Conservation (phyloP, 2,888 invertebrate genomes). For the Sclerodermus sp. region DNA sequence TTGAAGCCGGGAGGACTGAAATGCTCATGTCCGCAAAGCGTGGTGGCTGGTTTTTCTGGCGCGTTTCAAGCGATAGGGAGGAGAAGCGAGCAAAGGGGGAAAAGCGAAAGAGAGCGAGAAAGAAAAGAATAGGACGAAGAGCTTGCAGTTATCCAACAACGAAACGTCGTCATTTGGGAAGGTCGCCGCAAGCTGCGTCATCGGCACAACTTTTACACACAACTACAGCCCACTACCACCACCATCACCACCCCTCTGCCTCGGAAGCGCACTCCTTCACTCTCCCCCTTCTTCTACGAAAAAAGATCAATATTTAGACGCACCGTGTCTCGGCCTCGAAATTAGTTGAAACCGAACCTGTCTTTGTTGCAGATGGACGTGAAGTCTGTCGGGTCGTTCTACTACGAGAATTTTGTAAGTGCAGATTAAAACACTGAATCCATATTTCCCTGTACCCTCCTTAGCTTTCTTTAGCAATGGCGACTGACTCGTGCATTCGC, state of each 20-base stretch:
- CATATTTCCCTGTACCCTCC: background rate
- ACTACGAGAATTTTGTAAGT: slow-evolving; percentile 96
- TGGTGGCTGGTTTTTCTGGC: slow-evolving; percentile 41
- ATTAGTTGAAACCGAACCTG: slow-evolving; percentile 55
- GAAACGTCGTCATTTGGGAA: slow-evolving; percentile 55
- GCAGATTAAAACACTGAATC: slow-evolving; percentile 51
- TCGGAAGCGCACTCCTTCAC: slow-evolving; percentile 8
- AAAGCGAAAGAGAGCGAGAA: slow-evolving; percentile 16
- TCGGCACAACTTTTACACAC: slow-evolving; percentile 55
- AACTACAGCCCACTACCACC: slow-evolving; percentile 26
- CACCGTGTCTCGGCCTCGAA: slow-evolving; percentile 36
- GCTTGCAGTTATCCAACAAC: slow-evolving; percentile 54
- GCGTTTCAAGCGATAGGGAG: slow-evolving; percentile 31
- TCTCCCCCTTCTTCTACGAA: slow-evolving; percentile 20
- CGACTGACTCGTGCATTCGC: too few relatives aligned
- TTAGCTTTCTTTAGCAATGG: too few relatives aligned
- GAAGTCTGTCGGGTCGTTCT: slow-evolving; percentile 94
- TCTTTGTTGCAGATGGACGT: slow-evolving; percentile 87
- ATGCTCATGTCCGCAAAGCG: too few relatives aligned
- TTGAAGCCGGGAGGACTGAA: too few relatives aligned
- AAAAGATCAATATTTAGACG: slow-evolving; percentile 23
- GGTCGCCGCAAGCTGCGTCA: slow-evolving; percentile 58
- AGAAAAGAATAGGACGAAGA: slow-evolving; percentile 31
- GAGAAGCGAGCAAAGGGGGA: slow-evolving; percentile 13
- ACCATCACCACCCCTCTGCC: slow-evolving; percentile 18